These are phyloP conservation scores for Oostethus manadensis DNA, from an alignment of 2,113 vertebrate genomes.

Conservation along the genomic window DNA sequence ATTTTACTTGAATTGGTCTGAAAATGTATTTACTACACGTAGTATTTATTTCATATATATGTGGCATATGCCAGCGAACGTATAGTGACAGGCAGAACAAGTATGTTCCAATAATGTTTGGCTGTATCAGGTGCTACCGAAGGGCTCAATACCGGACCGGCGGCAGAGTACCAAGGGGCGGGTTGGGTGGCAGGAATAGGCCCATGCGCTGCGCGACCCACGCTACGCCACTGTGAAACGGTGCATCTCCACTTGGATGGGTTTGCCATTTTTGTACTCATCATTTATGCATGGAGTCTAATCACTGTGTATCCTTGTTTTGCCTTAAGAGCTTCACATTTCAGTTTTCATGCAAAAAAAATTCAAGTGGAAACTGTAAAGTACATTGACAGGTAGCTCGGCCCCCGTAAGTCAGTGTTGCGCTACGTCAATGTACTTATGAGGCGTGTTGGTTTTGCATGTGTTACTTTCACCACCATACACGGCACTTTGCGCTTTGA, in stretches of 20 bases:
- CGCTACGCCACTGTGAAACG: not conserved
- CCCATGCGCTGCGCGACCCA: not conserved
- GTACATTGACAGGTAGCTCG: constrained; percentile 21
- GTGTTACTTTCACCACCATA: not conserved
- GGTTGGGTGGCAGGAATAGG: not conserved
- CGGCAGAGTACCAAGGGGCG: not conserved
- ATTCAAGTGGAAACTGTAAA: constrained; percentile 25
- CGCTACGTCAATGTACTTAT: constrained; percentile 13
- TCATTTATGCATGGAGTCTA: constrained; percentile 64
- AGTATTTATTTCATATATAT: too few species aligned
- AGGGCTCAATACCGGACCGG: not conserved
- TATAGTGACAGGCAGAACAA: too few species aligned
- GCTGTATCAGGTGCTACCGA: too few species aligned
- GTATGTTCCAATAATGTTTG: too few species aligned
- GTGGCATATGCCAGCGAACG: too few species aligned
- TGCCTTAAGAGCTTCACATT: constrained; percentile 61
- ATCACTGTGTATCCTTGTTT: constrained; percentile 70
- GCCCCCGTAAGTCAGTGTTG: constrained; percentile 20
- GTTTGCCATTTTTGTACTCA: not conserved
- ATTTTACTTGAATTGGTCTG: too few species aligned
- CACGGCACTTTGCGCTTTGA: too few species aligned
- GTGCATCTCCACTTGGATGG: not conserved
- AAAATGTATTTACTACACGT: too few species aligned
- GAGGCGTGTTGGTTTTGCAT: constrained; percentile 12
- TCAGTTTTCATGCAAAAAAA: constrained; percentile 44